Conservation (phyloP, 2,888 invertebrate species). For the Plagodis dolabraria region DNA sequence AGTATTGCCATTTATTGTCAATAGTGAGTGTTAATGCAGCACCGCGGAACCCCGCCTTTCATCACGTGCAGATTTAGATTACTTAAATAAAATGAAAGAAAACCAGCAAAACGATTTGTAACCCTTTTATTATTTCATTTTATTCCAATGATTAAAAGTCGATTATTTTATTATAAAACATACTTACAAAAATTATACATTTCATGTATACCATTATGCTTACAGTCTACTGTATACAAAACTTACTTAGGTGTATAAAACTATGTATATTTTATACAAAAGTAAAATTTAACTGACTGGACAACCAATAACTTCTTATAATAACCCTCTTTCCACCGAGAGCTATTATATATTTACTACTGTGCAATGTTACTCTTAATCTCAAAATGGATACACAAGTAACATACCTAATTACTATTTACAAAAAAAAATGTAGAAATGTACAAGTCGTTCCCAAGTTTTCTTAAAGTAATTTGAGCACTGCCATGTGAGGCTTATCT, state of each 20-base stretch:
- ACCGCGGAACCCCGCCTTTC: too few species aligned
- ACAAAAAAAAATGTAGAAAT: slow-evolving; percentile 3
- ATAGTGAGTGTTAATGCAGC: too few species aligned
- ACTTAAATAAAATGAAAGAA: slow-evolving; percentile 5
- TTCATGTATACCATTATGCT: slow-evolving; percentile 32
- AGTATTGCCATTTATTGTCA: too few species aligned
- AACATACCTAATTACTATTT: slow-evolving; percentile 9
- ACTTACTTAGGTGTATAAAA: slow-evolving; percentile 30
- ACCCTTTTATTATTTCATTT: slow-evolving; percentile 47
- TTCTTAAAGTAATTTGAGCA: too few species aligned
- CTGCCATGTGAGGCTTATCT: too few species aligned
- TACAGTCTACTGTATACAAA: slow-evolving; percentile 43
- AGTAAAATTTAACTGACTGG: slow-evolving; percentile 69
- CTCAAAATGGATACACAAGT: slow-evolving; percentile 9
- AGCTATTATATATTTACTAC: slow-evolving; percentile 45
- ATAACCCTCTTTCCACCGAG: slow-evolving; percentile 57
- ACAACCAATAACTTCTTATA: slow-evolving; percentile 37
- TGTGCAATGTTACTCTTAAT: slow-evolving; percentile 20
- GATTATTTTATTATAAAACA: slow-evolving; percentile 39
- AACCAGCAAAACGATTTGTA: slow-evolving; percentile 20
- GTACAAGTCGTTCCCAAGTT: too few species aligned
- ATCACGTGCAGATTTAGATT: neutral
- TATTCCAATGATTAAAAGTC: slow-evolving; percentile 32
- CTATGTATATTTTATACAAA: slow-evolving; percentile 50
- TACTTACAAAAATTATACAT: slow-evolving; percentile 29